Conservation (phyloP, 2,888 invertebrate species). For the Cataglyphis rosenhaueri region DNA sequence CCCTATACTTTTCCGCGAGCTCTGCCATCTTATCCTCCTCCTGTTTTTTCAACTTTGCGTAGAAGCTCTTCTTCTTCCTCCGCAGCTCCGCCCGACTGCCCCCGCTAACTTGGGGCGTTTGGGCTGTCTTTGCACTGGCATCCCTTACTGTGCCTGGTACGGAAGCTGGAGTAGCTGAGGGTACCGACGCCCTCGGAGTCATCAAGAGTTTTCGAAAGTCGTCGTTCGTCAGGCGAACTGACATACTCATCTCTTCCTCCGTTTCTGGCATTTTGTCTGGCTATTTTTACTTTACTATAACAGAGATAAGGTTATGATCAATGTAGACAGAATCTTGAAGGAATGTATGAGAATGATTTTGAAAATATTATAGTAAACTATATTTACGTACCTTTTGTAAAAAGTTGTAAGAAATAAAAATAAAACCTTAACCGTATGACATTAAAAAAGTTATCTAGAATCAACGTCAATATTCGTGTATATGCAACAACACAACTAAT, state of each 20-base stretch:
- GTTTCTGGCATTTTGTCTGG: constrained; percentile 81
- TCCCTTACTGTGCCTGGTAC: constrained; percentile 89
- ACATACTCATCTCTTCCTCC: constrained; percentile 84
- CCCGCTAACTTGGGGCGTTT: constrained; percentile 79
- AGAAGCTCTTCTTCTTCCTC: constrained; percentile 97
- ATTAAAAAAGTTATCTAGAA: not conserved
- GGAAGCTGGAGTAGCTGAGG: constrained; percentile 86
- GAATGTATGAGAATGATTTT: not conserved
- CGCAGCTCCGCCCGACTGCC: constrained; percentile 91
- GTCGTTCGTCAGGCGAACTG: constrained; percentile 96
- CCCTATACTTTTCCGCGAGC: constrained; percentile 96
- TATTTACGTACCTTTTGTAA: not conserved
- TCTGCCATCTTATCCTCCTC: constrained; percentile 98
- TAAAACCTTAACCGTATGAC: not conserved
- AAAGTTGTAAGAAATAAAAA: not conserved
- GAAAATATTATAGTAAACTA: not conserved
- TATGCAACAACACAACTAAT: not conserved
- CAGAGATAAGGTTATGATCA: not conserved
- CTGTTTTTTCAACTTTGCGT: constrained; percentile 96
- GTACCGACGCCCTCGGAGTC: constrained; percentile 94
- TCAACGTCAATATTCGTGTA: not conserved
- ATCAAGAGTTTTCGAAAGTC: constrained; percentile 98
- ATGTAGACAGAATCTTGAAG: not conserved
- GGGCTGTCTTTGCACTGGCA: constrained; percentile 89
- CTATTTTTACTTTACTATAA: not conserved